phyloP scores from a whole-genome alignment of 2,888 invertebrate genomes.

The Drosophila quinaria region DNA sequence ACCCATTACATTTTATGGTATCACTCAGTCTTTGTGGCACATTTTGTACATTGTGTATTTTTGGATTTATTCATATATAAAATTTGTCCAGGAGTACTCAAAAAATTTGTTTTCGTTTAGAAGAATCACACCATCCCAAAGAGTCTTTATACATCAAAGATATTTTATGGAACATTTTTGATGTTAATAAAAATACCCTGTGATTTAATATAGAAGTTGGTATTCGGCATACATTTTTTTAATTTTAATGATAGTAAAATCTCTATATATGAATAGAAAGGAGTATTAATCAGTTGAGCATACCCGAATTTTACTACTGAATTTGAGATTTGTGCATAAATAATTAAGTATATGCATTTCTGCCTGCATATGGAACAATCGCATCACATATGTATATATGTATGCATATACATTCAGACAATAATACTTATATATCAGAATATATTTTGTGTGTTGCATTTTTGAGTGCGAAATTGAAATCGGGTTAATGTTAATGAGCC shows the following conservation, averaged over 20 bases:
- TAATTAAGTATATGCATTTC: constrained; percentile 8
- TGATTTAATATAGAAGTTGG: neutral
- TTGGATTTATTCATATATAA: no score
- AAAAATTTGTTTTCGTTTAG: no score
- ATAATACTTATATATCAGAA: neutral
- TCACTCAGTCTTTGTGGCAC: no score
- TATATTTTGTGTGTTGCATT: constrained; percentile 19
- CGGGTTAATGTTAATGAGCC: constrained; percentile 75
- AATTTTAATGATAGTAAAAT: neutral
- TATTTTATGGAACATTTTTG: neutral
- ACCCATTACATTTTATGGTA: no score
- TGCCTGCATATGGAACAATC: constrained; percentile 12
- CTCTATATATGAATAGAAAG: no score
- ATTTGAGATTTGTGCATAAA: constrained; percentile 25
- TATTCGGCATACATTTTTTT: neutral
- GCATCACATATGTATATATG: neutral
- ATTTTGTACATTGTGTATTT: no score
- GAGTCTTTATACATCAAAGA: no score
- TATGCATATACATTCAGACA: neutral
- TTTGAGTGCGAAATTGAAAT: constrained; percentile 53
- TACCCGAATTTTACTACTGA: neutral
- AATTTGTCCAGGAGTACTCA: no score
- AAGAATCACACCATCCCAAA: no score
- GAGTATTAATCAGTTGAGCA: neutral
- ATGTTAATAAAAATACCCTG: neutral